A percentile compares a stretch with the other conserved stretches of the same genome.
Evolutionary conservation across 2,113 vertebrate genomes (phyloP).

Genomic region (Pterocles burchelli): DNA sequence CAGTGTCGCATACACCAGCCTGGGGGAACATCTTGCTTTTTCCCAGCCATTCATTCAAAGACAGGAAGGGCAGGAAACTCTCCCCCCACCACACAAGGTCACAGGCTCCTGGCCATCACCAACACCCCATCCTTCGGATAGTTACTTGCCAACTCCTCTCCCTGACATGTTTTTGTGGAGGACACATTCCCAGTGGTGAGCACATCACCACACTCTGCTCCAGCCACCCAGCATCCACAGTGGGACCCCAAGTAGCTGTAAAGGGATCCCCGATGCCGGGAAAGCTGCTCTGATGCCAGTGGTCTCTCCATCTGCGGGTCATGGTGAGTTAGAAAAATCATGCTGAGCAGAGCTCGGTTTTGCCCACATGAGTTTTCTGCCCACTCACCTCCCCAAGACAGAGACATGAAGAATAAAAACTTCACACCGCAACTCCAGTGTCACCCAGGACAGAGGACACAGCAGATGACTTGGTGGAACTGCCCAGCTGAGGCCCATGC

Average conservation of each 20-base stretch:
- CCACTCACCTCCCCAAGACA: background rate
- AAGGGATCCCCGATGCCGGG: background rate
- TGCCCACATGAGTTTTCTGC: background rate
- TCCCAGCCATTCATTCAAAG: background rate
- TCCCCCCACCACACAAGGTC: accelerated
- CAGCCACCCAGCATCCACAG: background rate
- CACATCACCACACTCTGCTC: background rate
- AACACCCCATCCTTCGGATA: background rate
- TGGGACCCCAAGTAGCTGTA: accelerated
- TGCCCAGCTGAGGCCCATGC: background rate
- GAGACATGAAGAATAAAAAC: background rate
- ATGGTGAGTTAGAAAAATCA: background rate
- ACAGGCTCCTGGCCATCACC: background rate
- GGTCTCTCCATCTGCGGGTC: background rate
- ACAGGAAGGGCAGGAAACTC: background rate
- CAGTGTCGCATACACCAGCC: background rate
- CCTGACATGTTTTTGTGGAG: accelerated
- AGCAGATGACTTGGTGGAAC: background rate
- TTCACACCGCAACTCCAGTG: background rate
- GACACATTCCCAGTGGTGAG: background rate
- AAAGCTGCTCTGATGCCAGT: background rate
- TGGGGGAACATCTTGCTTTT: background rate
- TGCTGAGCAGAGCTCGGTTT: background rate
- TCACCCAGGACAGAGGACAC: background rate
- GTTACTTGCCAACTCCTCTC: background rate